Evolutionary conservation across 2,888 invertebrate genomes (phyloP), one percentile per base, ranked within the genome.

Genomic region (Mystacides longicornis): DNA sequence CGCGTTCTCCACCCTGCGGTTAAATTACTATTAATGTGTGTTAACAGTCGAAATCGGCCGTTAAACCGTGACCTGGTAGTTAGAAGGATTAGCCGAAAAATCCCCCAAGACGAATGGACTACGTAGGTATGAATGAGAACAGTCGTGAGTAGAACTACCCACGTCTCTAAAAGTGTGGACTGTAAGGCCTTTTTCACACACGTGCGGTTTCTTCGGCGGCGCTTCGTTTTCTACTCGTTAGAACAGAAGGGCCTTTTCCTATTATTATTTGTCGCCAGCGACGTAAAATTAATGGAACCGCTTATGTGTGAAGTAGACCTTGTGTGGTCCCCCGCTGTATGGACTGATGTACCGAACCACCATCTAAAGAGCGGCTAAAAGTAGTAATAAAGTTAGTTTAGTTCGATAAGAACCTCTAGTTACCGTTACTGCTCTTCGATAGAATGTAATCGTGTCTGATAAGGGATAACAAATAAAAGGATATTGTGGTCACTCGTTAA

Each of bases 401-500:
- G 52, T 27, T 53, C 52, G 59, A 59, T 59, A 59, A 52, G 50
- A 50, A 37, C 54, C 52, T 14, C 49, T 33, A 51, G 55, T 55
- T 43, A 46, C 48, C 54, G 54, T 55, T 55, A 14, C 37, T 37
- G 37, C 7, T 14, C 54, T 52, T 55, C 57, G 59, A 59, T 57
- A 52, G 53, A 57, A 57, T 57, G 42, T 57, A 59, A 57, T 57
- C 49, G 52, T 43, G 18, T 22, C 3, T 42, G 59, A 59, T 57
- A 59, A 49, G 49, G 55, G 52, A 37, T 46, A 47, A 52, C 7
- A n/a, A n/a, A n/a, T n/a, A n/a, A n/a, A n/a, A n/a, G n/a, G n/a
- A n/a, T n/a, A n/a, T n/a, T n/a, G n/a, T n/a, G n/a, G n/a, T n/a
- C n/a, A n/a, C n/a, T n/a, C n/a, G n/a, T n/a, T n/a, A n/a, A n/a